Conservation (phyloP, 2,797 vertebrate genomes). For the Eupleurogrammus muticus region DNA sequence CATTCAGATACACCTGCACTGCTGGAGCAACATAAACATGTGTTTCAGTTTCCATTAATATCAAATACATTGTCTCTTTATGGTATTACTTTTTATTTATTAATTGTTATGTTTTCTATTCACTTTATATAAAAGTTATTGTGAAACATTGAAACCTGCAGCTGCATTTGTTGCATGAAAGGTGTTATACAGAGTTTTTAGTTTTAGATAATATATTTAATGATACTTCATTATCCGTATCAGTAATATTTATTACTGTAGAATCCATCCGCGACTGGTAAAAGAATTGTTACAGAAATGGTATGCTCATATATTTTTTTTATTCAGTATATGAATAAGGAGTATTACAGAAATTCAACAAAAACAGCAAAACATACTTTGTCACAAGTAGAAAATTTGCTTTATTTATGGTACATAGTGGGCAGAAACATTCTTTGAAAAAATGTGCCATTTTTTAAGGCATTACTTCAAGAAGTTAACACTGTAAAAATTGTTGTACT, state of each 20-base stretch:
- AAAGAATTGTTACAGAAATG: slow-evolving; percentile 26
- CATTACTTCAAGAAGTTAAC: slow-evolving; percentile 73
- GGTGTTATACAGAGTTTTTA: neutral
- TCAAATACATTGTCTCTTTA: too few species aligned
- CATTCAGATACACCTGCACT: too few species aligned
- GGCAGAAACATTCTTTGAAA: slow-evolving; percentile 76
- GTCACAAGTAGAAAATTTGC: slow-evolving; percentile 76
- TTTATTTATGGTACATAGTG: slow-evolving; percentile 72
- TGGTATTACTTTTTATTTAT: too few species aligned
- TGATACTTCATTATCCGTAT: neutral
- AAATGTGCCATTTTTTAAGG: slow-evolving; percentile 78
- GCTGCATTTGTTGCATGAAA: too few species aligned
- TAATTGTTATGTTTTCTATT: too few species aligned
- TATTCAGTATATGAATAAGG: slow-evolving; percentile 59
- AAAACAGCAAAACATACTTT: slow-evolving; percentile 67
- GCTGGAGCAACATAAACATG: too few species aligned
- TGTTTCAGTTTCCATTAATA: too few species aligned
- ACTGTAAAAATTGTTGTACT: slow-evolving; percentile 72
- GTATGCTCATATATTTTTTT: slow-evolving; percentile 39
- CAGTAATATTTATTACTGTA: neutral
- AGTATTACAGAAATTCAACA: slow-evolving; percentile 69
- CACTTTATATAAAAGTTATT: too few species aligned
- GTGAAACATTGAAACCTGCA: too few species aligned
- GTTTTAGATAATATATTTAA: too few species aligned
- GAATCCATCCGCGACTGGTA: neutral